A percentile compares a stretch with the other conserved stretches of the same genome.
phyloP scores from a whole-genome alignment of 2,797 vertebrate species.

The Typhlichthys subterraneus region DNA sequence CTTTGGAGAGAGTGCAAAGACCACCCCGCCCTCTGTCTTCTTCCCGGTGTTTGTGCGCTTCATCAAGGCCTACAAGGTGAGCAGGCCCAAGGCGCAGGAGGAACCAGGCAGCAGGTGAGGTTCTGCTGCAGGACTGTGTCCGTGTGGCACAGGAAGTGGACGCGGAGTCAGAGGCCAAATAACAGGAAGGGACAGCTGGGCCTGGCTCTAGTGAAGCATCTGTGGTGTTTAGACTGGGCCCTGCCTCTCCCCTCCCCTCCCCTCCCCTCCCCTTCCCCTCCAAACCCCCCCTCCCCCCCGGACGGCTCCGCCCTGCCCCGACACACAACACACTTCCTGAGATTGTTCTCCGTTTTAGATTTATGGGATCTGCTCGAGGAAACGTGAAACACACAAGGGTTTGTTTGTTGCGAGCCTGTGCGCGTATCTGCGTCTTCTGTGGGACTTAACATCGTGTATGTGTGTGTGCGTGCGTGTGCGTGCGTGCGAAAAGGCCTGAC shows the following conservation, averaged over 20 bases:
- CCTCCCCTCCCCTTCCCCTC: constrained; percentile 27
- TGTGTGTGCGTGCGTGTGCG: constrained; percentile 14
- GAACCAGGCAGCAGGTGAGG: constrained; percentile 14
- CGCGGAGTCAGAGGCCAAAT: constrained; percentile 65
- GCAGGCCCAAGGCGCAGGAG: constrained; percentile 19
- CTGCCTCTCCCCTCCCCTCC: constrained; percentile 13
- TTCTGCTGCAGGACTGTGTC: constrained; percentile 36
- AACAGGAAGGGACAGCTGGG: constrained; percentile 84
- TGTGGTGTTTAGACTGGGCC: constrained; percentile 74
- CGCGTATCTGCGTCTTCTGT: constrained; percentile 27
- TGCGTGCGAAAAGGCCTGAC: background rate
- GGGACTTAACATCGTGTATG: constrained; percentile 2
- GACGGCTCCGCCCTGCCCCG: constrained; percentile 69
- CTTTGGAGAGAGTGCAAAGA: constrained; percentile 96
- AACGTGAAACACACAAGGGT: constrained; percentile 60
- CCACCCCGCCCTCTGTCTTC: constrained; percentile 93
- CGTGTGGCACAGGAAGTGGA: constrained; percentile 70
- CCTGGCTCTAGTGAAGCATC: constrained; percentile 68
- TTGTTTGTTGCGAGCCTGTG: constrained; percentile 30
- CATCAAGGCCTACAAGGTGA: constrained; percentile 96
- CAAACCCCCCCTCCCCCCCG: constrained; percentile 58
- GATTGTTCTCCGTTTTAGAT: constrained; percentile 78
- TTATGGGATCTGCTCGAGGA: constrained; percentile 77
- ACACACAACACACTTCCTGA: constrained; percentile 76
- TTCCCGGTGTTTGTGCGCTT: constrained; percentile 97